Base-by-base conservation (phyloP, 2,113 vertebrate genomes). In the Syngnathoides biaculeatus region DNA sequence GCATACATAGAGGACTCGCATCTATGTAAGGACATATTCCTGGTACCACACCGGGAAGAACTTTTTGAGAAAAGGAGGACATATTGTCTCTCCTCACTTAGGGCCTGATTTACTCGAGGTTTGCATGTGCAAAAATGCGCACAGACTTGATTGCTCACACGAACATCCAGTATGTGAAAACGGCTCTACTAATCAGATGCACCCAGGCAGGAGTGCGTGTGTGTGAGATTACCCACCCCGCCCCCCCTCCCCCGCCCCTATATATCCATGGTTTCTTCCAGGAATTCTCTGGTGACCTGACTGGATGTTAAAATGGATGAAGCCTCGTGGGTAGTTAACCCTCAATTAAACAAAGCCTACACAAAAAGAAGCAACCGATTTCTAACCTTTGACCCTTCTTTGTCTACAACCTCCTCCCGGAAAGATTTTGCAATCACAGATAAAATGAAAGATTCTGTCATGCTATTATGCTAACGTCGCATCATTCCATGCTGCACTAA, bases 221-320 rank as follows among this genome's bases (percentile, higher is more conserved):
- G 65, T 74, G 53, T 66, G n/a, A 47, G 75, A 82, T 84, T 83
- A 85, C 55, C 62, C 22, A 30, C 57, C 68, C 65, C 58, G 40
- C 39, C 57, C 68, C 65, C 58, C 43, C 30, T 35, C n/a, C n/a
- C 39, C 57, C 68, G 62, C 58, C 43, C 30, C 6, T 5, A 43
- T 57, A 85, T 86, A 82, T 71, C 86, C 84, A 86, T 85, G 87
- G 85, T 85, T 85, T 87, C 84, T 72, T 69, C 74, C 53, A 84
- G 79, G 80, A 79, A 87, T 87, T 73, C 74, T 66, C 65, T 64
- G 58, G 64, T 61, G 60, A 48, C 64, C 77, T 82, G 86, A 72
- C 68, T 75, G 63, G 72, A 79, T 75, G 76, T 77, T 78, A 59
- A 79, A 82, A 81, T 48, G 76, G 78, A 67, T n/a, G 22, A 80